A percentile compares a stretch with the other conserved stretches of the same genome.
phyloP scores from a whole-genome alignment of 2,888 invertebrate species.

The Scelioninae gen. 2 region DNA sequence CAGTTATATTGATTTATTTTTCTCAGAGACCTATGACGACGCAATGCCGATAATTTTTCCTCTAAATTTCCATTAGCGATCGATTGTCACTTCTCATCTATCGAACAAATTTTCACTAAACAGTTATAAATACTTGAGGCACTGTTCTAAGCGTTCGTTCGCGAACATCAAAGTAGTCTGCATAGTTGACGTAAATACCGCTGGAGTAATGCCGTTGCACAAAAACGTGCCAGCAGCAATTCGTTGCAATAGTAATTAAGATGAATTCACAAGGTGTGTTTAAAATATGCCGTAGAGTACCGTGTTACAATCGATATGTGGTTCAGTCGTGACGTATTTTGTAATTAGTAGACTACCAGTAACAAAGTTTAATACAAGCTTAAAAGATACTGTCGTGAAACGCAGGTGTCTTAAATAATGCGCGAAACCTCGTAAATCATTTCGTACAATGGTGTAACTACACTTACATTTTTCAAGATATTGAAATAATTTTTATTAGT shows the following conservation, averaged over 20 bases:
- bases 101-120: not conserved
- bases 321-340: constrained; percentile 20
- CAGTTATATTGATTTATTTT: no score
- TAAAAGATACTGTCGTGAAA: not conserved
- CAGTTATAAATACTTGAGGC: not conserved
- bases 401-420: no score
- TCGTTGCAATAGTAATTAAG: constrained; percentile 36
- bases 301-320: constrained; percentile 25
- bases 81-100: not conserved
- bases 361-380: constrained; percentile 16
- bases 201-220: not conserved
- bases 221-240: not conserved
- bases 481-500: no score
- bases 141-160: not conserved
- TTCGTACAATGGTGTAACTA: no score
- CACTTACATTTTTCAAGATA: no score
- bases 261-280: constrained; percentile 30
- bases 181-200: constrained; percentile 6
- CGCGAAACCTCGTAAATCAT: no score
- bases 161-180: not conserved
- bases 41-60: no score
- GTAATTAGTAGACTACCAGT: constrained; percentile 21
- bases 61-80: no score
- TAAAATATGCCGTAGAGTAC: constrained; percentile 12
- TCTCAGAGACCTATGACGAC: no score